These are phyloP conservation scores for Phortica variegata DNA, from an alignment of 1,140 invertebrate species.

Conservation along the genomic window DNA sequence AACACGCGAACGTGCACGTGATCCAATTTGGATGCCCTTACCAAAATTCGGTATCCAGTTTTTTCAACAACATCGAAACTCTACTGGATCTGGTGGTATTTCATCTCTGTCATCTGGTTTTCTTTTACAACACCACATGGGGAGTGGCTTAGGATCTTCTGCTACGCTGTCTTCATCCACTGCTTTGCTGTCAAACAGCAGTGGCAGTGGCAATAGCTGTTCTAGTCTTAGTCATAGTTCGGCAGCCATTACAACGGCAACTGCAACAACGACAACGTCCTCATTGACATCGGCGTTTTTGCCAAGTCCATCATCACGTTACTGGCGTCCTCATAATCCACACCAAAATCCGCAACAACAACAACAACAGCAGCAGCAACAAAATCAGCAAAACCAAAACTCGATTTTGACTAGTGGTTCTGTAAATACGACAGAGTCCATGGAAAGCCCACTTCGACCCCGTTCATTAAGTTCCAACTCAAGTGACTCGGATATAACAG, in stretches of 20 bases:
- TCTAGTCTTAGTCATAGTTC: conserved; percentile 48
- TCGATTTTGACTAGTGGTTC: neutral
- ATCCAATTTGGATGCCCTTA: conserved; percentile 76
- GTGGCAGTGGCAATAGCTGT: conserved; percentile 22
- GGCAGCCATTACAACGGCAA: conserved; percentile 17
- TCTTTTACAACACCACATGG: conserved; percentile 6
- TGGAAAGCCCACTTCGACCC: conserved; percentile 62
- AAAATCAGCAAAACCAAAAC: conserved; percentile 6
- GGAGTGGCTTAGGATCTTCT: conserved; percentile 12
- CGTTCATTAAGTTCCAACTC: conserved; percentile 65
- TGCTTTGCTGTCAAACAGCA: conserved; percentile 18
- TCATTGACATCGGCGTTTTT: conserved; percentile 28
- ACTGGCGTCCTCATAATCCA: conserved; percentile 49
- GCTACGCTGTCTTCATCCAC: conserved; percentile 14
- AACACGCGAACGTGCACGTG: conserved; percentile 64
- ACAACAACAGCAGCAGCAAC: conserved; percentile 34
- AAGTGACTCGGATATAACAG: conserved; percentile 61
- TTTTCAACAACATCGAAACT: conserved; percentile 58
- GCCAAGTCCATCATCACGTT: conserved; percentile 43
- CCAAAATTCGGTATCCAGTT: conserved; percentile 81
- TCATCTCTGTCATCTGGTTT: conserved; percentile 6
- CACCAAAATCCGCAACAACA: conserved; percentile 48
- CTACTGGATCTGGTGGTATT: conserved; percentile 35
- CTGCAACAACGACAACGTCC: conserved; percentile 12
- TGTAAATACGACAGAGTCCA: conserved; percentile 38